A percentile compares a stretch with the other conserved stretches of the same genome.
Evolutionary conservation across 2,113 vertebrate genomes (phyloP).

Genomic region (Sturnira hondurensis): DNA sequence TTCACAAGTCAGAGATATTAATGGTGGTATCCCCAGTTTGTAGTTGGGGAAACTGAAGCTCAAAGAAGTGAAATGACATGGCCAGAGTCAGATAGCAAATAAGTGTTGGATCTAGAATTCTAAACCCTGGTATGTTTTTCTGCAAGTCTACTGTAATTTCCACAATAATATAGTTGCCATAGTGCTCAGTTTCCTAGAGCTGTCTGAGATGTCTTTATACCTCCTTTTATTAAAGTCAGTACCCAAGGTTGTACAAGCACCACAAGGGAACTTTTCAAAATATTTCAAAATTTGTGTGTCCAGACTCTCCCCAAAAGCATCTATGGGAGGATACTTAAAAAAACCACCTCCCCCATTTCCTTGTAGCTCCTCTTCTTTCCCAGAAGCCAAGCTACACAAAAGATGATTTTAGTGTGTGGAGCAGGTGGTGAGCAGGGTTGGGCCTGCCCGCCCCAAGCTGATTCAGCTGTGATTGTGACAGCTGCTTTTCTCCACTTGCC

Average conservation of each 20-base stretch:
- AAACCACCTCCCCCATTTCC: neutral
- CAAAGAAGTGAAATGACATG: neutral
- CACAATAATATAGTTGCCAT: neutral
- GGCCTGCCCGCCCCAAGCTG: neutral
- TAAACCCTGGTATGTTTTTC: constrained; percentile 19
- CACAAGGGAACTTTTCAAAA: neutral
- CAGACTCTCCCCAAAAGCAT: neutral
- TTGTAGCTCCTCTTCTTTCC: neutral
- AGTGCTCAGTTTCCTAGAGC: neutral
- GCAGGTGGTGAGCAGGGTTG: constrained; percentile 55
- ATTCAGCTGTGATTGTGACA: constrained; percentile 62
- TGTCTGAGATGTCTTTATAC: neutral
- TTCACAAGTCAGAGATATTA: neutral
- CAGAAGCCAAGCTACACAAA: neutral
- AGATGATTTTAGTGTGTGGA: constrained; percentile 51
- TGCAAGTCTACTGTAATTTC: constrained; percentile 7
- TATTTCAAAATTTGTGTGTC: neutral
- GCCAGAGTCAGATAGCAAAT: neutral
- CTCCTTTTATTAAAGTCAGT: constrained; percentile 3
- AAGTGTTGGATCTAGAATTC: constrained; percentile 12
- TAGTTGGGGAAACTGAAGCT: neutral
- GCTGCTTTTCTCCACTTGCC: constrained; percentile 47
- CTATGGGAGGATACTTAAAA: neutral
- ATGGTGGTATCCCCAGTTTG: neutral
- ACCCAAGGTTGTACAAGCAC: neutral